Conservation (phyloP, 2,113 vertebrate species). For the Oryzias woworae region DNA sequence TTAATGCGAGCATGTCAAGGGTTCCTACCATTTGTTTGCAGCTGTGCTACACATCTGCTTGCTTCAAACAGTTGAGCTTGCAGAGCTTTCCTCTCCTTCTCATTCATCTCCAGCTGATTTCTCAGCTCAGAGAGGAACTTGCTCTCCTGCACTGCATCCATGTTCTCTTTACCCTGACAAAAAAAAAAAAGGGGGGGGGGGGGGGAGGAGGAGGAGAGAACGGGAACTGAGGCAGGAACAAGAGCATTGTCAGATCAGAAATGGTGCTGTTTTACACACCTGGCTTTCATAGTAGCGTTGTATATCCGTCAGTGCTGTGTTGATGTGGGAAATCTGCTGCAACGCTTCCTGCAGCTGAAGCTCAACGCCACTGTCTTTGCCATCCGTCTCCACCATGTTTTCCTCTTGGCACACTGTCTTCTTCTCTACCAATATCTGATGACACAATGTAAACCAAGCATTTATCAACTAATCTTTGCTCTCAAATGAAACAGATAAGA, state of each 20-base stretch:
- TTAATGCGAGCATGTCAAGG: too few species aligned
- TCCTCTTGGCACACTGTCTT: constrained; percentile 59
- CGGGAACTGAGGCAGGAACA: background rate
- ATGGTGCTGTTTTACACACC: constrained; percentile 50
- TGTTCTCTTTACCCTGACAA: constrained; percentile 51
- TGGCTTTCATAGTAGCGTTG: constrained; percentile 54
- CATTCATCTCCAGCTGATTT: constrained; percentile 47
- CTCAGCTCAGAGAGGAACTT: constrained; percentile 57
- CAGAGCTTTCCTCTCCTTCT: constrained; percentile 54
- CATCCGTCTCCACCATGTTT: constrained; percentile 50
- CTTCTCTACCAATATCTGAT: constrained; percentile 77
- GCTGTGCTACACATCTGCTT: constrained; percentile 12
- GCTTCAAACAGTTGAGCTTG: constrained; percentile 55
- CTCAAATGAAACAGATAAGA: constrained; percentile 28
- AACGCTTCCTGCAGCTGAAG: constrained; percentile 73
- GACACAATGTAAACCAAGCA: background rate
- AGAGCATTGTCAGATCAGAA: background rate
- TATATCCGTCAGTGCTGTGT: constrained; percentile 63
- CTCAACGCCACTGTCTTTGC: constrained; percentile 43
- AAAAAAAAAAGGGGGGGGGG: background rate
- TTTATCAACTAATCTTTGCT: constrained; percentile 19
- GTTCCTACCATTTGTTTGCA: constrained; percentile 72
- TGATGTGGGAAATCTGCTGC: constrained; percentile 68
- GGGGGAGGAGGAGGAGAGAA: too few species aligned
- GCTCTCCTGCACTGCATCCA: constrained; percentile 38